Evolutionary conservation across 1,140 invertebrate genomes (phyloP).

Genomic region (Contarinia nasturtii): DNA sequence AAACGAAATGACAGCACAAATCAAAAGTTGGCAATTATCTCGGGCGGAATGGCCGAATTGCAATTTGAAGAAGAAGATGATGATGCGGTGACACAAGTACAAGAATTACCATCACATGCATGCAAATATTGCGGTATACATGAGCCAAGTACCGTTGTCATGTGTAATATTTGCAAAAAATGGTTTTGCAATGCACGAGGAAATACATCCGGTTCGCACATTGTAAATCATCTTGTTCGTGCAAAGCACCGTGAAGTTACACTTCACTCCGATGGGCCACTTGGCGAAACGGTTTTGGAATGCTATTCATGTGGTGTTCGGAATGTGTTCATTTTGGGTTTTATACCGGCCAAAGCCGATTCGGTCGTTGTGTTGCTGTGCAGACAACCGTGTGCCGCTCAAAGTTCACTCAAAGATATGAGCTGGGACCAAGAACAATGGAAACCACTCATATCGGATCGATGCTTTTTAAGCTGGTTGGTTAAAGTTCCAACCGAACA

Average conservation of each 20-base stretch:
- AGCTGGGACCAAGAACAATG: slow-evolving; percentile 99
- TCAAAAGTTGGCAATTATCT: slow-evolving; percentile 45
- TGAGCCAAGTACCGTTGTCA: slow-evolving; percentile 92
- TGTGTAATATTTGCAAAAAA: slow-evolving; percentile 96
- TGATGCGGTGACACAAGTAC: slow-evolving; percentile 26
- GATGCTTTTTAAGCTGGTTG: slow-evolving; percentile 89
- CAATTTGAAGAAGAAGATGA: slow-evolving; percentile 85
- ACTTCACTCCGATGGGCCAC: slow-evolving; percentile 88
- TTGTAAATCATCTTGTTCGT: slow-evolving; percentile 94
- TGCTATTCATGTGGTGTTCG: slow-evolving; percentile 97
- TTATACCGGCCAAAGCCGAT: slow-evolving; percentile 97
- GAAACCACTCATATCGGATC: slow-evolving; percentile 93
- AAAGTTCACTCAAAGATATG: slow-evolving; percentile 93
- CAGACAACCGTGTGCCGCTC: slow-evolving; percentile 87
- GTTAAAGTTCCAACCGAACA: slow-evolving; percentile 92
- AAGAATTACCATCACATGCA: slow-evolving; percentile 80
- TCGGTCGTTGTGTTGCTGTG: slow-evolving; percentile 97
- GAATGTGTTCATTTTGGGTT: slow-evolving; percentile 95
- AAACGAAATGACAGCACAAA: slow-evolving; percentile 28
- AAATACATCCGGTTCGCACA: slow-evolving; percentile 95
- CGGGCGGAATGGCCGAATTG: slow-evolving; percentile 57
- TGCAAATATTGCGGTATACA: slow-evolving; percentile 99
- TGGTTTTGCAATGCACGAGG: slow-evolving; percentile 99
- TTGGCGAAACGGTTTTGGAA: slow-evolving; percentile 94
- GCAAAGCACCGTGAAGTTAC: slow-evolving; percentile 99